Percentiles rank a stretch among this genome's conserved stretches.
Evolutionary conservation across 2,888 invertebrate genomes (phyloP).

Genomic region (Caprella mutica): DNA sequence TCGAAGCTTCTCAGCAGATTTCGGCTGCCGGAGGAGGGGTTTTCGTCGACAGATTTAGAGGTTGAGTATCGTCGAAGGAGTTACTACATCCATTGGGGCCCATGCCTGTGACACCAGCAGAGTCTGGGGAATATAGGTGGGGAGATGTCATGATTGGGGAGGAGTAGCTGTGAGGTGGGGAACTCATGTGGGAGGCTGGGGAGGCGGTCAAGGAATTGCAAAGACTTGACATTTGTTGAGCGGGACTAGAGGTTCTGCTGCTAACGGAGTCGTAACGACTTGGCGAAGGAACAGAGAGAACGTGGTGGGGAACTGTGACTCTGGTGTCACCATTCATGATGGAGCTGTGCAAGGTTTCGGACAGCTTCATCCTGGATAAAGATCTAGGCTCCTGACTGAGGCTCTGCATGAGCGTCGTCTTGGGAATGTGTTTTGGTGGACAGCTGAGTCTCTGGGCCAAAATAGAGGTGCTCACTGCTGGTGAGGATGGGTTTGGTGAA

Average conservation of each 20-base stretch:
- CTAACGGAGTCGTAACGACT: conserved; percentile 3
- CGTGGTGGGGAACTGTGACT: conserved; percentile 2
- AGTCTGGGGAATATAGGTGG: not conserved
- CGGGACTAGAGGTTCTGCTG: not conserved
- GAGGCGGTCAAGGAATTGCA: conserved; percentile 6
- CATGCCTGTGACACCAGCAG: not conserved
- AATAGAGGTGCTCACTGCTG: conserved; percentile 4
- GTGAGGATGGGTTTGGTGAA: conserved; percentile 2
- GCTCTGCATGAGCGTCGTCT: not conserved
- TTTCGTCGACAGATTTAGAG: conserved; percentile 78
- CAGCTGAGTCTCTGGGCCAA: not conserved
- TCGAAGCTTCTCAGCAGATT: too few species aligned
- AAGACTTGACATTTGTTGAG: not conserved
- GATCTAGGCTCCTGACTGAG: not conserved
- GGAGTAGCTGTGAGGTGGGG: conserved; percentile 6
- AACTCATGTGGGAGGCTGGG: not conserved
- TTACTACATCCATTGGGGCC: not conserved
- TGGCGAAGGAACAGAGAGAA: not conserved
- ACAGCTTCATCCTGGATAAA: too few species aligned
- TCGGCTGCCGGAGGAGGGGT: conserved; percentile 45
- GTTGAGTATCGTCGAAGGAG: conserved; percentile 45
- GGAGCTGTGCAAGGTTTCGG: conserved; percentile 1
- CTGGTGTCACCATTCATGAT: conserved; percentile 7
- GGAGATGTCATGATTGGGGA: not conserved
- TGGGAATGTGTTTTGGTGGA: conserved; percentile 3